Conservation (phyloP, 1,140 invertebrate genomes). For the Anastrepha ludens region DNA sequence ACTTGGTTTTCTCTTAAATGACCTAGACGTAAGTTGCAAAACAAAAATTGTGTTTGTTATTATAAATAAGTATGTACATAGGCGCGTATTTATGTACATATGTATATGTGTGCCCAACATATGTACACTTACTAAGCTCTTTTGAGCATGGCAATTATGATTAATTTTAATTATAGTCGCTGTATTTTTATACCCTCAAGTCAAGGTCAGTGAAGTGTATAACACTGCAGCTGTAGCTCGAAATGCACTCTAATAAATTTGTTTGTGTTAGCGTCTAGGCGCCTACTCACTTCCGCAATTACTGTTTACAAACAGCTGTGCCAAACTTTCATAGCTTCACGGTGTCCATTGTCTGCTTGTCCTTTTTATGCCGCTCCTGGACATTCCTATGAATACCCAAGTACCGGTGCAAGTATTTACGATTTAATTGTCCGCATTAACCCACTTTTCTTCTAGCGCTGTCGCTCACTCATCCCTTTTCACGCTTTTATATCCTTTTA, state of each 20-base stretch:
- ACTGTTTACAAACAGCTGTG: background rate
- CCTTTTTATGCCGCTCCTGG: background rate
- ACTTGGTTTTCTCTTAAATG: background rate
- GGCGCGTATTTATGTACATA: background rate
- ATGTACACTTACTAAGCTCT: background rate
- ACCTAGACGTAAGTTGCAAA: background rate
- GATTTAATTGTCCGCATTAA: constrained; percentile 36
- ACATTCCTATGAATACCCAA: background rate
- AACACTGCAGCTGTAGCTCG: constrained; percentile 10
- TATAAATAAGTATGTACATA: background rate
- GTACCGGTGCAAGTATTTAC: background rate
- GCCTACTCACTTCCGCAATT: constrained; percentile 18
- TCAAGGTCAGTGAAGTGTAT: constrained; percentile 21
- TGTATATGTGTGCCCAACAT: background rate
- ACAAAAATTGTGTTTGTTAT: too few species aligned
- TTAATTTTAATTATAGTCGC: constrained; percentile 47
- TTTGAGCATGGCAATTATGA: constrained; percentile 1
- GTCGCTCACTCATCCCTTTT: background rate
- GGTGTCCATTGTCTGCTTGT: background rate
- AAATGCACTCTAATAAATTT: constrained; percentile 44
- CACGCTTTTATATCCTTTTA: constrained; percentile 24
- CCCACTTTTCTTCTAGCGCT: constrained; percentile 37
- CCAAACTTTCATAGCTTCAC: background rate
- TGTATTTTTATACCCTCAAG: background rate
- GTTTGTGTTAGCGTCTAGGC: constrained; percentile 19